phyloP scores from a whole-genome alignment of 2,113 vertebrate genomes.

The Tetraodon nigroviridis region DNA sequence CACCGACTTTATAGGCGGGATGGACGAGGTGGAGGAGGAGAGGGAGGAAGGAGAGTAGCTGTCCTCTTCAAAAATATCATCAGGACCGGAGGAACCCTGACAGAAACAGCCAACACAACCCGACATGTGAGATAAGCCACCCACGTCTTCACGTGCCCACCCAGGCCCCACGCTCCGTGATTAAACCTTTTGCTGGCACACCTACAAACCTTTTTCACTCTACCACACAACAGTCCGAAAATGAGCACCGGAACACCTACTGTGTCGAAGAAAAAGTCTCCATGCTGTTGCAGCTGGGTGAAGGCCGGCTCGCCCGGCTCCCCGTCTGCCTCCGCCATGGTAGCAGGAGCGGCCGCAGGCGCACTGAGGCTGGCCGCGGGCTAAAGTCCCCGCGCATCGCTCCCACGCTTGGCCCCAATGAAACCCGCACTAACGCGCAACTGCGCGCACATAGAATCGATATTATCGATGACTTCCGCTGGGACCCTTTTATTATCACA shows the following conservation, averaged over 20 bases:
- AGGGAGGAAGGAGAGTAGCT: slow-evolving; percentile 57
- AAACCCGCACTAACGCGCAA: too few species aligned
- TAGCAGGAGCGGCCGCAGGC: background rate
- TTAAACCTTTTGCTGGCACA: background rate
- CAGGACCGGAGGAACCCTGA: slow-evolving; percentile 64
- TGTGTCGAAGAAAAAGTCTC: slow-evolving; percentile 30
- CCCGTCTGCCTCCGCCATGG: slow-evolving; percentile 43
- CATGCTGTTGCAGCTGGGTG: slow-evolving; percentile 21
- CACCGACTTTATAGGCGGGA: slow-evolving; percentile 76
- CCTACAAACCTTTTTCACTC: background rate
- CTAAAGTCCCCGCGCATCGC: too few species aligned
- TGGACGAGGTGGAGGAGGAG: slow-evolving; percentile 79
- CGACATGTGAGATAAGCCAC: too few species aligned
- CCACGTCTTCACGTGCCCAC: too few species aligned
- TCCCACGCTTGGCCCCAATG: too few species aligned
- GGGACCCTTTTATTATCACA: too few species aligned
- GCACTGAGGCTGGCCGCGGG: too few species aligned
- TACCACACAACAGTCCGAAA: background rate
- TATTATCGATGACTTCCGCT: too few species aligned
- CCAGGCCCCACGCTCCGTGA: too few species aligned
- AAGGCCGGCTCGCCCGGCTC: slow-evolving; percentile 12
- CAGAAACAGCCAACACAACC: background rate
- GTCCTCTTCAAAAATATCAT: slow-evolving; percentile 67
- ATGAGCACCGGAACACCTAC: slow-evolving; percentile 38
- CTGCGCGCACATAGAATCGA: too few species aligned